A percentile compares a stretch with the other conserved stretches of the same genome.
These are phyloP conservation scores for Bugula neritina DNA, from an alignment of 2,888 invertebrate genomes.

Conservation along the genomic window DNA sequence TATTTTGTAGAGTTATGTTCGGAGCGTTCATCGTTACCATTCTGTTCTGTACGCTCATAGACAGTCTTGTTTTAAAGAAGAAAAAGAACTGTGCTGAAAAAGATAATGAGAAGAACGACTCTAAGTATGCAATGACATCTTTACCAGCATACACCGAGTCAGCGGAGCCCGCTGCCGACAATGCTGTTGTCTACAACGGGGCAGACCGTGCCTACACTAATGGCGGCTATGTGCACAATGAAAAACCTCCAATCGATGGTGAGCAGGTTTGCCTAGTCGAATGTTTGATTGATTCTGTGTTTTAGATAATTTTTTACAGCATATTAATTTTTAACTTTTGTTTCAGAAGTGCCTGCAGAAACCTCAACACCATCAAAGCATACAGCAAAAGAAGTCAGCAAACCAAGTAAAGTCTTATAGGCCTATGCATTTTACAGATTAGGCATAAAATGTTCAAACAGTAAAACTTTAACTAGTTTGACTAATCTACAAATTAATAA, in stretches of 20 bases:
- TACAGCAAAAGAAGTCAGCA: too few relatives aligned
- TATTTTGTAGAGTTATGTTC: not conserved
- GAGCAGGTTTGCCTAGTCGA: too few relatives aligned
- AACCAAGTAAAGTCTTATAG: too few relatives aligned
- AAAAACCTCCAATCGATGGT: not conserved
- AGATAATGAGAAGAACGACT: not conserved
- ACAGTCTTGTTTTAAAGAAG: not conserved
- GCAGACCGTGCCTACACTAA: not conserved
- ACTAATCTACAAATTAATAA: too few relatives aligned
- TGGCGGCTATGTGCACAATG: constrained; percentile 6
- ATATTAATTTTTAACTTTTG: too few relatives aligned
- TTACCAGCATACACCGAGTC: not conserved
- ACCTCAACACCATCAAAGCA: too few relatives aligned
- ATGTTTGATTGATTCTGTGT: too few relatives aligned
- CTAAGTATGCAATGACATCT: not conserved
- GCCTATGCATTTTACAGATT: too few relatives aligned
- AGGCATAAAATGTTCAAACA: too few relatives aligned
- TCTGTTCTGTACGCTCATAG: not conserved
- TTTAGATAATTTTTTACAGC: too few relatives aligned
- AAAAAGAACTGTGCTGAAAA: not conserved
- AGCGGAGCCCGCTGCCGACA: not conserved
- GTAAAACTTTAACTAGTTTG: too few relatives aligned
- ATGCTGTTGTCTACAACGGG: not conserved
- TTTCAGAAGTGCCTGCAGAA: too few relatives aligned
- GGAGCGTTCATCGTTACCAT: not conserved